Evolutionary conservation across 2,888 invertebrate species (phyloP).

Genomic region (Pterostichus madidus): DNA sequence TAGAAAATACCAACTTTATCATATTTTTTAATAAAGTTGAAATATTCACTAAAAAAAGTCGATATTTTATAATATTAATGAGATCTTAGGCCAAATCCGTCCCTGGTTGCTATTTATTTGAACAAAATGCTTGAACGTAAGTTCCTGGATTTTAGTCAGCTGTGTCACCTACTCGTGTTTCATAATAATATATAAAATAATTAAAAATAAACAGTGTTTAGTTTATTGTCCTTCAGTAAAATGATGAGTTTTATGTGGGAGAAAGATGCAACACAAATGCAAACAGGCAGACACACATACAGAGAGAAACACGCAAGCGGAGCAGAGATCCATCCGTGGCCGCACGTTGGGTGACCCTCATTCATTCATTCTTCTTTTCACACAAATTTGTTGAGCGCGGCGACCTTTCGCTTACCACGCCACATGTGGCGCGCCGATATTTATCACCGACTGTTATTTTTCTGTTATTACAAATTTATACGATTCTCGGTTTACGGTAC

Average conservation of each 20-base stretch:
- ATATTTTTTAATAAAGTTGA: no score
- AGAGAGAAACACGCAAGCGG: neutral
- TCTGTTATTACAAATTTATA: slow-evolving; percentile 65
- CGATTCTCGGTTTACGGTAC: slow-evolving; percentile 43
- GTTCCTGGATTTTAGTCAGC: no score
- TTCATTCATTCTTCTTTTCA: slow-evolving; percentile 49
- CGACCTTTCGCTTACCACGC: slow-evolving; percentile 48
- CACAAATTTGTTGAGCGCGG: slow-evolving; percentile 53
- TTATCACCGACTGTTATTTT: slow-evolving; percentile 59
- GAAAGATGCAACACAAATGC: neutral
- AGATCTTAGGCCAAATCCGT: no score
- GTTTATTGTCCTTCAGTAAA: slow-evolving; percentile 1
- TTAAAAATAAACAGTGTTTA: slow-evolving; percentile 23
- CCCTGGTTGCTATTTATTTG: no score
- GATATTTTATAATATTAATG: no score
- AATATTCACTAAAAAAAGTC: no score
- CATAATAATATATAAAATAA: slow-evolving; percentile 5
- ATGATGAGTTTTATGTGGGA: slow-evolving; percentile 19
- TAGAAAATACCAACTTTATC: no score
- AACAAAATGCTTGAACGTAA: no score
- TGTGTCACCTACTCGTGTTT: no score
- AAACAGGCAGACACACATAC: neutral
- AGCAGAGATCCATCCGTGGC: neutral
- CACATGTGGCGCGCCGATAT: slow-evolving; percentile 58
- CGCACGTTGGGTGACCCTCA: slow-evolving; percentile 26